Evolutionary conservation across 2,113 vertebrate genomes (phyloP).

Genomic region (Sturnira hondurensis): DNA sequence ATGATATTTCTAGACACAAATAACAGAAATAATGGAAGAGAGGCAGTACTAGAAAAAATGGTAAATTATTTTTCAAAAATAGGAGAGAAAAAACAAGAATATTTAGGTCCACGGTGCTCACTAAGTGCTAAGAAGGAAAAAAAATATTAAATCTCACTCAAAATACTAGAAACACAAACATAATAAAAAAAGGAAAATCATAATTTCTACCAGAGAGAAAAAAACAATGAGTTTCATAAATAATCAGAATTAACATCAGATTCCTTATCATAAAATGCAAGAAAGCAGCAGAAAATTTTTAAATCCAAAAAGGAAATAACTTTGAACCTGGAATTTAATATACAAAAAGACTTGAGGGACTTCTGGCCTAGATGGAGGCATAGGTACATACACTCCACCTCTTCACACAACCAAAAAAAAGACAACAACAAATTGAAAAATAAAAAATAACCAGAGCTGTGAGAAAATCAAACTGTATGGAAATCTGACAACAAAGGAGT

Average conservation of each 20-base stretch:
- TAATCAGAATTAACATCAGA: background rate
- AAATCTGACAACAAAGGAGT: too few relatives aligned
- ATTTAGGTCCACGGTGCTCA: background rate
- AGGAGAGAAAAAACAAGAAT: background rate
- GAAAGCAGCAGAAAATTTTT: background rate
- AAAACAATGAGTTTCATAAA: constrained; percentile 2
- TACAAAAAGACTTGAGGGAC: background rate
- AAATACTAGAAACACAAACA: background rate
- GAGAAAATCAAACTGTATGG: too few relatives aligned
- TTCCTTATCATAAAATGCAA: background rate
- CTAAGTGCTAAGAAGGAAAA: background rate
- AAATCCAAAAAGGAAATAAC: background rate
- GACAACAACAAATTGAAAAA: too few relatives aligned
- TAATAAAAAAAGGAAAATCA: background rate
- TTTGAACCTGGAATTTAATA: background rate
- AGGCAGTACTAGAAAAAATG: background rate
- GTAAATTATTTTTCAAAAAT: background rate
- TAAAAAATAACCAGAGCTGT: too few relatives aligned
- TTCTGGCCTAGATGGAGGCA: too few relatives aligned
- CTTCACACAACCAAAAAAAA: too few relatives aligned
- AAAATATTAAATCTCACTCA: background rate
- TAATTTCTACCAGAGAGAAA: background rate
- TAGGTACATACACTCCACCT: too few relatives aligned
- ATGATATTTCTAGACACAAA: background rate
- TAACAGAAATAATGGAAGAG: background rate